Evolutionary conservation across 1,140 invertebrate genomes (phyloP), one percentile per base, ranked within the genome.

Genomic region (Physella acuta): DNA sequence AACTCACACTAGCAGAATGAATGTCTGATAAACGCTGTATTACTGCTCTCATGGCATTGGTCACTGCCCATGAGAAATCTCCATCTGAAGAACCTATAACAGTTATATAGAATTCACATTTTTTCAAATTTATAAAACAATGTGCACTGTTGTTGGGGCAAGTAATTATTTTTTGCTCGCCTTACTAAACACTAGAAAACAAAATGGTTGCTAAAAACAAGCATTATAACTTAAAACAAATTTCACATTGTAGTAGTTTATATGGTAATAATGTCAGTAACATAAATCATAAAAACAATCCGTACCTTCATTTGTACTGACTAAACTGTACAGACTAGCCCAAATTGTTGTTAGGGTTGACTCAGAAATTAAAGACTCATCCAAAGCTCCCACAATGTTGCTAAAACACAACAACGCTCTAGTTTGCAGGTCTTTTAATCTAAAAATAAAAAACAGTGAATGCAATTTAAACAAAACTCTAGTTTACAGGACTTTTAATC

Each of bases 21-120:
- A 28, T n/a, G 2, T 60, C 59, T 51, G 58, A 26, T 28, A 69
- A 5, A 20, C 44, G 0, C 20, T 61, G 67, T 34, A 61, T 55
- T 20, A 69, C 39, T 24, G 44, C 52, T 31, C 59, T 61, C 67
- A 69, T 33, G 14, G 59, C 44, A 69, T 59, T 69, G n/a, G 44
- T 61, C 5, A 69, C 17, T 24, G 67, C 67, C 59, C 67, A 69
- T n/a, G 16, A 52, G 26, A 52, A 53, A 24, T 61, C 58, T 62
- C 62, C 56, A 61, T 60, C 56, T 33, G n/a, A n/a, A n/a, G n/a
- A n/a, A n/a, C n/a, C n/a, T n/a, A n/a, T n/a, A n/a, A n/a, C n/a
- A n/a, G n/a, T n/a, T n/a, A n/a, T n/a, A n/a, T n/a, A n/a, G n/a
- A n/a, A n/a, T n/a, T n/a, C n/a, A n/a, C n/a, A n/a, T n/a, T n/a